Conservation (phyloP, 2,888 invertebrate genomes). For the Pristionchus arcanus region DNA sequence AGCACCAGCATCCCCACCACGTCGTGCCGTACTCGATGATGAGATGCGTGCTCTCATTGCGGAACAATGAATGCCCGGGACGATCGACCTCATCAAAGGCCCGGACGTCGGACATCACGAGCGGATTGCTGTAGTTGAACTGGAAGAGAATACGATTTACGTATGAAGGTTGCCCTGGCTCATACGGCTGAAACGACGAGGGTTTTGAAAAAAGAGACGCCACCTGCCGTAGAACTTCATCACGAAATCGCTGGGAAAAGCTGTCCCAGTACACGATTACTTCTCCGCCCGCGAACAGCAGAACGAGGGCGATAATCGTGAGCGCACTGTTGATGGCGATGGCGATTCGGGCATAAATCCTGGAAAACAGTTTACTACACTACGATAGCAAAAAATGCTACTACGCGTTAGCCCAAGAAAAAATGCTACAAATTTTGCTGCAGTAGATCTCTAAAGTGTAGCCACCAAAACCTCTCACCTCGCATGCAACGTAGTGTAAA, state of each 20-base stretch:
- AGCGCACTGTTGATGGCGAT: neutral
- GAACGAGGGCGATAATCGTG: neutral
- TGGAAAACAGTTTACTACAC: too few relatives aligned
- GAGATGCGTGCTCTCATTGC: neutral
- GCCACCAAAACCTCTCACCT: neutral
- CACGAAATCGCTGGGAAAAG: neutral
- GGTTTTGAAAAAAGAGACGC: too few relatives aligned
- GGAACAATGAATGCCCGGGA: neutral
- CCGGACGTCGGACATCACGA: neutral
- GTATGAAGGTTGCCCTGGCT: too few relatives aligned
- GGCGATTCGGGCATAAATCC: neutral
- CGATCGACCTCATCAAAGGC: neutral
- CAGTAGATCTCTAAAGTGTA: neutral
- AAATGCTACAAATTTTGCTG: neutral
- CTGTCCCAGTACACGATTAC: neutral
- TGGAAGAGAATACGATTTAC: neutral
- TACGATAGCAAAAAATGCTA: too few relatives aligned
- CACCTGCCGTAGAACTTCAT: neutral
- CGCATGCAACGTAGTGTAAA: neutral
- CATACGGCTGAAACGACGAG: too few relatives aligned
- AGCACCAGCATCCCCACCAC: neutral
- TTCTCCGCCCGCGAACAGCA: neutral
- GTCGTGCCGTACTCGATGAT: slow-evolving; percentile 18
- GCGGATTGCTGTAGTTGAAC: neutral
- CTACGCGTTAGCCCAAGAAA: too few relatives aligned